phyloP scores from a whole-genome alignment of 2,888 invertebrate genomes.

The Drosophila histrio region DNA sequence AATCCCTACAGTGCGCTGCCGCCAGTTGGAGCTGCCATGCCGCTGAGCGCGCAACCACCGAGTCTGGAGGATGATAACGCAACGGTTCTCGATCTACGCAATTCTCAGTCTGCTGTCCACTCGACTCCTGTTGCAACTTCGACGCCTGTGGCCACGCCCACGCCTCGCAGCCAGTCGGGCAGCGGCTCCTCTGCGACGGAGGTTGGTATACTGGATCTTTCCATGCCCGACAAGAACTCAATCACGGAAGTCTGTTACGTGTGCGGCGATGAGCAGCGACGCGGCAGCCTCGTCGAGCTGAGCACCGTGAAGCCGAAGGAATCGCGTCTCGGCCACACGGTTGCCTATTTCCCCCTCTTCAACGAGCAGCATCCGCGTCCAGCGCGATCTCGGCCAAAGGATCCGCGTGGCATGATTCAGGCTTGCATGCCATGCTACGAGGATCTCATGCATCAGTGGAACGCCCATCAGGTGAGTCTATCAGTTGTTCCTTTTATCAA shows the following conservation, averaged over 20 bases:
- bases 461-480: constrained; percentile 87
- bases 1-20: constrained; percentile 76
- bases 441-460: constrained; percentile 95
- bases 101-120: constrained; percentile 62
- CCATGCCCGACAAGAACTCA: constrained; percentile 96
- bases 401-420: constrained; percentile 90
- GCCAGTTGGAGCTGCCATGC: constrained; percentile 29
- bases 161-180: constrained; percentile 35
- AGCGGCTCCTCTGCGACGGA: constrained; percentile 84
- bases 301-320: constrained; percentile 87
- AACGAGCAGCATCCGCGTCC: constrained; percentile 93
- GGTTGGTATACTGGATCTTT: constrained; percentile 93
- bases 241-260: constrained; percentile 95
- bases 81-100: constrained; percentile 84
- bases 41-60: constrained; percentile 39
- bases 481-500: no score
- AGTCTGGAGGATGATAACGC: constrained; percentile 77
- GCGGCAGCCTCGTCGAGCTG: constrained; percentile 91
- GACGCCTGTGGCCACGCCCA: constrained; percentile 36
- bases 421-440: constrained; percentile 94
- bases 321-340: constrained; percentile 82
- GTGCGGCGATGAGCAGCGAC: constrained; percentile 94
- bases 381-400: constrained; percentile 93
- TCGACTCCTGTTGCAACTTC: constrained; percentile 37
- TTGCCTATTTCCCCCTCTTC: constrained; percentile 91